phyloP scores from a whole-genome alignment of 2,113 vertebrate species.

The Phylloscopus trochilus region DNA sequence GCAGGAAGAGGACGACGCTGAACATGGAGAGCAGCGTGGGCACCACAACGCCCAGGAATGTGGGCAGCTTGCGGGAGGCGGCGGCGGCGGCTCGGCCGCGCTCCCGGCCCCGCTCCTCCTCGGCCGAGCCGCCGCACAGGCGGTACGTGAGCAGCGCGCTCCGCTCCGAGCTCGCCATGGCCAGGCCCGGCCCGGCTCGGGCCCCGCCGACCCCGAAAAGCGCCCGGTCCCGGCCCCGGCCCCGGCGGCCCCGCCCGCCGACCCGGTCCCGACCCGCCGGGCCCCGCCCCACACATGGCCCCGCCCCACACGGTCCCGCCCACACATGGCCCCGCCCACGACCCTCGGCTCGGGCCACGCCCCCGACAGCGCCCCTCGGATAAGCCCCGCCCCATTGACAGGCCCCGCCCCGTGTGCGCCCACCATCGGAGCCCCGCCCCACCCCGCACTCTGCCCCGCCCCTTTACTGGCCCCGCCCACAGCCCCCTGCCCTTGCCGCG shows the following conservation, averaged over 20 bases:
- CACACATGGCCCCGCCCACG: too few relatives aligned
- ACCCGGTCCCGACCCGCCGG: background rate
- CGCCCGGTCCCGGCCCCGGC: background rate
- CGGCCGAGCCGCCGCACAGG: constrained; percentile 74
- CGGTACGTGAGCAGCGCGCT: constrained; percentile 86
- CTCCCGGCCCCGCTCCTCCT: constrained; percentile 16
- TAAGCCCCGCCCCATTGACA: too few relatives aligned
- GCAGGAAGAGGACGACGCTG: constrained; percentile 88
- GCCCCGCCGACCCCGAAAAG: background rate
- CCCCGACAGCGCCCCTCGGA: too few relatives aligned
- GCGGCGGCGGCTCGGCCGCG: background rate
- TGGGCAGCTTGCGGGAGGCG: constrained; percentile 76
- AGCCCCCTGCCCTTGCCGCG: too few relatives aligned
- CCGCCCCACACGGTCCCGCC: background rate
- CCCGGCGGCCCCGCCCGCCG: background rate
- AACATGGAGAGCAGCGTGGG: constrained; percentile 92
- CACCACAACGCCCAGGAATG: constrained; percentile 88
- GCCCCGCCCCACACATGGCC: background rate
- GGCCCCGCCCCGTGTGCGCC: too few relatives aligned
- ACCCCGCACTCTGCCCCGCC: too few relatives aligned
- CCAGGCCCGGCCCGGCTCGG: background rate
- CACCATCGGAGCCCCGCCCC: too few relatives aligned
- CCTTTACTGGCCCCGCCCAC: too few relatives aligned
- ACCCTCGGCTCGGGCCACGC: too few relatives aligned
- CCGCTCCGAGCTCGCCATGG: constrained; percentile 71